Evolutionary conservation across 2,797 vertebrate species (phyloP).

Genomic region (Sebastes nivosus): DNA sequence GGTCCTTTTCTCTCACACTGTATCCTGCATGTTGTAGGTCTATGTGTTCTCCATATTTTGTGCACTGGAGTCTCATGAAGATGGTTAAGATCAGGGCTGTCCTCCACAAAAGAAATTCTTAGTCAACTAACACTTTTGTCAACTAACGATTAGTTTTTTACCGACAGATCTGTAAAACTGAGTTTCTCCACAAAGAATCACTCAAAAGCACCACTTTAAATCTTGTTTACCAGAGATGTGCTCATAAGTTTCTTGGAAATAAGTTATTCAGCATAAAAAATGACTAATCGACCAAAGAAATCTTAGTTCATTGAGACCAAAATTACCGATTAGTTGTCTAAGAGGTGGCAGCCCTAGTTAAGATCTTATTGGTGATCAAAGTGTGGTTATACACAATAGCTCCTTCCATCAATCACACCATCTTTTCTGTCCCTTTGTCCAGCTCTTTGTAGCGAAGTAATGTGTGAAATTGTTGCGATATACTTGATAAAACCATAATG

Average conservation of each 20-base stretch:
- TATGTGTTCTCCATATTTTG: neutral
- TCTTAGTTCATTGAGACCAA: neutral
- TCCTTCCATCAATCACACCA: neutral
- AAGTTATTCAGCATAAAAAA: neutral
- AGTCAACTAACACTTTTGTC: neutral
- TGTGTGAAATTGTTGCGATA: neutral
- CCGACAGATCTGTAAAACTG: neutral
- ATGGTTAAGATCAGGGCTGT: neutral
- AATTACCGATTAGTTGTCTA: neutral
- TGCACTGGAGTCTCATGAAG: neutral
- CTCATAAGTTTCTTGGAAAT: neutral
- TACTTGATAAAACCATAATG: neutral
- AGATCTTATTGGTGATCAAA: neutral
- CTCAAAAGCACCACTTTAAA: neutral
- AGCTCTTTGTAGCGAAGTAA: neutral
- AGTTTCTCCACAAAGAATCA: neutral
- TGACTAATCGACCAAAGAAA: neutral
- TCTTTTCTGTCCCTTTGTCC: neutral
- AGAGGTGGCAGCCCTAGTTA: neutral
- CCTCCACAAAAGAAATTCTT: neutral
- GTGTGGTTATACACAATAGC: too few species aligned
- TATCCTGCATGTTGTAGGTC: neutral
- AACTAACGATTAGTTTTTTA: neutral
- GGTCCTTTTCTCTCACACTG: neutral
- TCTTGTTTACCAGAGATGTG: neutral